A percentile compares a stretch with the other conserved stretches of the same genome.
Conservation (phyloP, 37 sponge, comb jelly and placozoan species). For the Hormiphora californensis region DNA sequence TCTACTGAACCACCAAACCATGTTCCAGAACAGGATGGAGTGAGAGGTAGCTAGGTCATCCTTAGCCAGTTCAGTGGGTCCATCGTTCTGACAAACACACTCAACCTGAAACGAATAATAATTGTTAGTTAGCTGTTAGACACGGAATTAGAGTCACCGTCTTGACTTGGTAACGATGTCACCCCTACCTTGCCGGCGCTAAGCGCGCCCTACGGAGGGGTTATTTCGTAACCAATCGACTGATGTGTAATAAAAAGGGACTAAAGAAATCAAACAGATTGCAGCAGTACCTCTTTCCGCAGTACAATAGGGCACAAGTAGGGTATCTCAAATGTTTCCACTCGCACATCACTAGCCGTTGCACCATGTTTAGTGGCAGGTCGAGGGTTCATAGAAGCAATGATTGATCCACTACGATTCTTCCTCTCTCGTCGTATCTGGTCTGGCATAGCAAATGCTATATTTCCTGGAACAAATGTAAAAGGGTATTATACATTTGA, state of each 20-base stretch:
- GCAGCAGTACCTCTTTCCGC: conserved; percentile 23
- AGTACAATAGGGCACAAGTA: conserved; percentile 40
- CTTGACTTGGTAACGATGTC: too few relatives aligned
- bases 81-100: conserved; percentile 49
- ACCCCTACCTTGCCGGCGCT: too few relatives aligned
- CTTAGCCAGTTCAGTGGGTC: conserved; percentile 22
- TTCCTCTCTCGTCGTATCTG: conserved; percentile 43
- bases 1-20: conserved; percentile 54
- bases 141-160: background rate
- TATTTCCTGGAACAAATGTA: conserved; percentile 47
- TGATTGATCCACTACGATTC: conserved; percentile 17
- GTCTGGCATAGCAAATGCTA: conserved; percentile 36
- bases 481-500: too few relatives aligned
- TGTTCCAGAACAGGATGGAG: conserved; percentile 53
- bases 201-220: too few relatives aligned
- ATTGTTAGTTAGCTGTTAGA: background rate
- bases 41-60: conserved; percentile 47
- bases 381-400: conserved; percentile 40
- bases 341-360: background rate
- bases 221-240: background rate
- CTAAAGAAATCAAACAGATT: background rate
- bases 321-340: conserved; percentile 13
- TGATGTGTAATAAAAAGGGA: background rate
- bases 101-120: background rate
- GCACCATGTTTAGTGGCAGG: background rate